phyloP scores from a whole-genome alignment of 2,797 vertebrate species.

The Hypotaenidia okinawae region DNA sequence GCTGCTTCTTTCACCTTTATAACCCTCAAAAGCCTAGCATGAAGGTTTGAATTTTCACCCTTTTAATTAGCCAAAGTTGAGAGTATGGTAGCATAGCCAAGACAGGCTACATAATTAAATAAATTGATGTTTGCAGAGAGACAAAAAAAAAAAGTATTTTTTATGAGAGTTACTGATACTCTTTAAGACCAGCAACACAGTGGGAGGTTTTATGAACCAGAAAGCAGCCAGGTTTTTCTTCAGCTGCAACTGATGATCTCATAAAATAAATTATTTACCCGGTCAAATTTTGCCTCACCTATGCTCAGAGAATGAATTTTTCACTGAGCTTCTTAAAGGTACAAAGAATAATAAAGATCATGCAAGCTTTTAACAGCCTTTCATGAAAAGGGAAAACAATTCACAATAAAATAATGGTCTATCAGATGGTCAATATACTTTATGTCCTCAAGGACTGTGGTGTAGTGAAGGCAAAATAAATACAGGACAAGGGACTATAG shows the following conservation, averaged over 20 bases:
- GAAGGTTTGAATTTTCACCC: background rate
- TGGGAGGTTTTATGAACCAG: background rate
- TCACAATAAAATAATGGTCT: background rate
- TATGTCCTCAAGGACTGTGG: background rate
- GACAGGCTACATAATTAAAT: background rate
- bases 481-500: background rate
- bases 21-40: background rate
- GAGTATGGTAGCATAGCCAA: background rate
- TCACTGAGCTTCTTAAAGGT: background rate
- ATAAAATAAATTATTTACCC: conserved; percentile 2
- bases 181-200: background rate
- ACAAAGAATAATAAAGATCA: background rate
- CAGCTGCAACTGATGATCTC: background rate
- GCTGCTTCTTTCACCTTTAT: background rate
- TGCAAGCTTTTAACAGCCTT: background rate
- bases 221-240: background rate
- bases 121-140: background rate
- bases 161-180: background rate
- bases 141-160: background rate
- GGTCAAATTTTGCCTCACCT: background rate
- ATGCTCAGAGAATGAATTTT: background rate
- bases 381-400: background rate
- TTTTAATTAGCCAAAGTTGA: background rate
- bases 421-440: background rate
- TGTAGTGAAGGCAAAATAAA: background rate